Conservation (phyloP, 2,113 vertebrate species). For the Panurus biarmicus region DNA sequence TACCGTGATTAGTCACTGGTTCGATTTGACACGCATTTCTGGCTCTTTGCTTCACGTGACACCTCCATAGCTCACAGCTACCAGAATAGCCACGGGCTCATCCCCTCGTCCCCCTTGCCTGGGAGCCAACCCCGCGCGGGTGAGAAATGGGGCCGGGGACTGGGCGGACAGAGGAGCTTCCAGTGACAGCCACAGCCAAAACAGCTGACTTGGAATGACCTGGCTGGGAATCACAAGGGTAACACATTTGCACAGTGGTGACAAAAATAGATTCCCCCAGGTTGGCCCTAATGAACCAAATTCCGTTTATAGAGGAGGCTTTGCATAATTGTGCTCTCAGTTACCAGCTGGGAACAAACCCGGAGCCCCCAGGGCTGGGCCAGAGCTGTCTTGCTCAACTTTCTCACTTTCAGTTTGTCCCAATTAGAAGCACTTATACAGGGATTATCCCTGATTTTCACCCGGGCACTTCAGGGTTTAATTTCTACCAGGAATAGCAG, state of each 20-base stretch:
- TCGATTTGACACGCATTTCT: slow-evolving; percentile 64
- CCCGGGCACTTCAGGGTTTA: not conserved
- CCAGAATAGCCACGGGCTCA: slow-evolving; percentile 74
- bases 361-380: not conserved
- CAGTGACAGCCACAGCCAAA: not conserved
- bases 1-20: slow-evolving; percentile 72
- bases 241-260: not conserved
- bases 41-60: slow-evolving; percentile 65
- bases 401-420: slow-evolving; percentile 20
- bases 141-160: not conserved
- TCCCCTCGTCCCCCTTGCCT: not conserved
- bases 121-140: not conserved
- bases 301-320: slow-evolving; percentile 31
- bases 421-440: slow-evolving; percentile 27
- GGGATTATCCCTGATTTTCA: slow-evolving; percentile 58
- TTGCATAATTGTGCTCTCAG: not conserved
- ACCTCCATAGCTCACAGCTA: slow-evolving; percentile 67
- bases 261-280: slow-evolving; percentile 36
- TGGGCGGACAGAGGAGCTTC: not conserved
- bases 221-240: slow-evolving; percentile 10
- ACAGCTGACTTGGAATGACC: slow-evolving; percentile 46
- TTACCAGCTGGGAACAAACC: not conserved
- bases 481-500: slow-evolving; percentile 18
- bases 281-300: not conserved
- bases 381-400: not conserved